Evolutionary conservation across 2,797 vertebrate genomes (phyloP).

Genomic region (Myiotriccus ornatus): DNA sequence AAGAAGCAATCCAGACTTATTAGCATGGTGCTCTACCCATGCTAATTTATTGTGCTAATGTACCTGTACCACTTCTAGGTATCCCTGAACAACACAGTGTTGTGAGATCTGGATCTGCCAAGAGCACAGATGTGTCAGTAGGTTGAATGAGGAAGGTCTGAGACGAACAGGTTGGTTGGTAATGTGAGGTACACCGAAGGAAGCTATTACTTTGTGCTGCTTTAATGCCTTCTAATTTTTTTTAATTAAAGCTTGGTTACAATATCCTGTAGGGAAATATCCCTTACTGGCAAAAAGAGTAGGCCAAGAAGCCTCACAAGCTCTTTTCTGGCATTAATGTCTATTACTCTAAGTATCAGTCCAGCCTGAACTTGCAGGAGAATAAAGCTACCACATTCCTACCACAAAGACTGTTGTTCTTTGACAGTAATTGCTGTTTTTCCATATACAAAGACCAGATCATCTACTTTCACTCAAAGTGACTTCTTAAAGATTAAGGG

Average conservation of each 20-base stretch:
- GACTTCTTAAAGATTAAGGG: constrained; percentile 4
- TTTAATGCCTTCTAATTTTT: constrained; percentile 67
- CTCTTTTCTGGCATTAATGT: constrained; percentile 14
- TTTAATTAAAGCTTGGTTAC: constrained; percentile 55
- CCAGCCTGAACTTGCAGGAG: constrained; percentile 60
- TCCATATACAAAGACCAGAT: constrained; percentile 49
- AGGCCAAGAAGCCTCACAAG: constrained; percentile 40
- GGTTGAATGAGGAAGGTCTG: constrained; percentile 19
- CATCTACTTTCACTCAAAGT: constrained; percentile 49
- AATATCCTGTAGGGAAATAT: constrained; percentile 43
- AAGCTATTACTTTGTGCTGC: constrained; percentile 53
- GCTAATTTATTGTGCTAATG: constrained; percentile 24
- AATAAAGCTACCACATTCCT: constrained; percentile 52
- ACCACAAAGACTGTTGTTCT: constrained; percentile 51
- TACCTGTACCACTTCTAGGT: neutral
- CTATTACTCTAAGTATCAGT: constrained; percentile 41
- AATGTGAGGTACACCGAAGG: constrained; percentile 42
- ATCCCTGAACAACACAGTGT: neutral
- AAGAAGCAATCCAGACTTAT: constrained; percentile 23
- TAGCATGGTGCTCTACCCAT: constrained; percentile 15
- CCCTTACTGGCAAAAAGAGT: neutral
- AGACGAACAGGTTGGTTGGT: constrained; percentile 36
- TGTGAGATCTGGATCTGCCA: neutral
- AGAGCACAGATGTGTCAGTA: constrained; percentile 14
- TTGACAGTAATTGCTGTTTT: constrained; percentile 60